These are phyloP conservation scores for Steromphala cineraria DNA, from an alignment of 2,888 invertebrate genomes.

Conservation along the genomic window DNA sequence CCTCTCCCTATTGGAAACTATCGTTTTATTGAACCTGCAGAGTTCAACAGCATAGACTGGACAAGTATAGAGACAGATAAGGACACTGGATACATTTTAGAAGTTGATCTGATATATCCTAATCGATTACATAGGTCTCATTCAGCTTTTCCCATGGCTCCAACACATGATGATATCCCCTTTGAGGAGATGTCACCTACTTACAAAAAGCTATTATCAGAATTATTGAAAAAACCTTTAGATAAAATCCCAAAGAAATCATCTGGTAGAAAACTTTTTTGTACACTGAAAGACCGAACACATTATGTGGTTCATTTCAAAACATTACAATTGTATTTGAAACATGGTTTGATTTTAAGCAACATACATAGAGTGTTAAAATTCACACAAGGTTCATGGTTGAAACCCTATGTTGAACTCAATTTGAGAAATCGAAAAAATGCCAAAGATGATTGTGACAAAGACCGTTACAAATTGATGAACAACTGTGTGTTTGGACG, in stretches of 20 bases:
- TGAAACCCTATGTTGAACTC: neutral
- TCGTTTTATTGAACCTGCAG: neutral
- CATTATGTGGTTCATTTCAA: neutral
- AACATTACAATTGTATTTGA: neutral
- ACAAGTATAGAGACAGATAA: neutral
- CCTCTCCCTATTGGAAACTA: neutral
- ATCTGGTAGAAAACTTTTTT: neutral
- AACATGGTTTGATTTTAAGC: neutral
- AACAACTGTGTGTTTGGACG: neutral
- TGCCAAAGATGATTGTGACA: neutral
- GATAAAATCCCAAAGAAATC: neutral
- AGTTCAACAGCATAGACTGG: neutral
- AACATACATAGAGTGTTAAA: neutral
- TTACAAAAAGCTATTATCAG: neutral
- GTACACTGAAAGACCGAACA: neutral
- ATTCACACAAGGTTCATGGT: neutral
- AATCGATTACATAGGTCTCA: neutral
- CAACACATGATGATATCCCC: neutral
- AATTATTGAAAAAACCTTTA: neutral
- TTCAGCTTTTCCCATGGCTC: neutral
- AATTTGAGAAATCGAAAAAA: neutral
- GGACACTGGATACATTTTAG: neutral
- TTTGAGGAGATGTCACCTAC: neutral
- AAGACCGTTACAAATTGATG: neutral
- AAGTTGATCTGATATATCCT: neutral